Evolutionary conservation across 2,888 invertebrate species (phyloP), one percentile per base, ranked within the genome.

Genomic region (Harpagoxenus sublaevis): DNA sequence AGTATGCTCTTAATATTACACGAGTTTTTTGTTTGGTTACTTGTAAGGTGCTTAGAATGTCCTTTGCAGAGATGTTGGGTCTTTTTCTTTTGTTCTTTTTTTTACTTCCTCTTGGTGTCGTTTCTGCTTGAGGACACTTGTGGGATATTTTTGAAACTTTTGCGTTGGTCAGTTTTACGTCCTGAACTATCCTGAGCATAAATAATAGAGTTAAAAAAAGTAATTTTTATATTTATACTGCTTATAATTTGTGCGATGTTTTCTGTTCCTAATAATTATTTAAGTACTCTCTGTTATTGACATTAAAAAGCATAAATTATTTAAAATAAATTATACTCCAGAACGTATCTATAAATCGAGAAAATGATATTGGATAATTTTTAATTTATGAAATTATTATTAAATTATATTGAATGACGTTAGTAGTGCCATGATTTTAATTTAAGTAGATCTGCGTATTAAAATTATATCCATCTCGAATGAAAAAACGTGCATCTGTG

Each of bases 161-260:
- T 39, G 48, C 31, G 15, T 51, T 23, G 65, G 31, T 12, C 18
- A 65, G 39, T 65, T 77, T 77, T 53, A 12, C 53, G 12, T 77
- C 4, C 39, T 18, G 18, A 15, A 65, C 18, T 63, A 48, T 75
- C 15, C 15, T 15, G 15, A 23, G n/a, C 5, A 15, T n/a, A 63
- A 63, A 35, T 12, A 63, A 48, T 2, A 28, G 12, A 60, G 39
- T 18, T 15, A 5, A 42, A 55, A 55, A 12, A 23, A 51, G 10
- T 75, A 23, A 75, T 63, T 75, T 63, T 53, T 12, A 62, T 45
- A 12, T 10, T 48, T 63, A 75, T 77, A 8, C 3, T 55, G 39
- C 39, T 45, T 48, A 42, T 28, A 77, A 53, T 12, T 65, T 35
- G 23, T 18, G 23, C 39, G 18, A 18, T 3, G 6, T 28, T 65